Conservation (phyloP, 2,797 vertebrate genomes). For the Acridotheres tristis region DNA sequence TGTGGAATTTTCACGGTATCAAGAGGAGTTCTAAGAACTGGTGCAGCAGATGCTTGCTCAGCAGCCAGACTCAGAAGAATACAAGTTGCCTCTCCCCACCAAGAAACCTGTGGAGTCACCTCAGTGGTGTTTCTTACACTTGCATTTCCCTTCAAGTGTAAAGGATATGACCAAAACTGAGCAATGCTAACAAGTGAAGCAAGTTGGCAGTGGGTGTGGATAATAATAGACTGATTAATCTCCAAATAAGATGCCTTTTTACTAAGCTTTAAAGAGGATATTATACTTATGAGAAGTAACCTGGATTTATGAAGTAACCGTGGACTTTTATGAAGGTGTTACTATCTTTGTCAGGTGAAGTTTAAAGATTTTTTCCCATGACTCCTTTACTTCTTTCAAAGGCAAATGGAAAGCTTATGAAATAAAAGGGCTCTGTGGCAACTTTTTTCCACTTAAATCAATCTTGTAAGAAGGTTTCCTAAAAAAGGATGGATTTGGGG, state of each 20-base stretch:
- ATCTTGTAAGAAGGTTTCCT: background rate
- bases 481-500: background rate
- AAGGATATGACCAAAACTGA: background rate
- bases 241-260: background rate
- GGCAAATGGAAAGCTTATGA: background rate
- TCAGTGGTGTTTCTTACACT: background rate
- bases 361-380: background rate
- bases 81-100: background rate
- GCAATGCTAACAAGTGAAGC: background rate
- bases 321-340: background rate
- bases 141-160: background rate
- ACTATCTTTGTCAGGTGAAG: background rate
- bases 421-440: conserved; percentile 17
- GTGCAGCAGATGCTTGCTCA: background rate
- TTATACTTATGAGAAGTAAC: background rate
- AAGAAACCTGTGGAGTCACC: background rate
- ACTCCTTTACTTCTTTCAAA: background rate
- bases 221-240: background rate
- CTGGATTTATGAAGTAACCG: background rate
- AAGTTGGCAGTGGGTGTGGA: background rate
- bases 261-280: background rate
- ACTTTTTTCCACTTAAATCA: background rate
- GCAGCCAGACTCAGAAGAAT: background rate
- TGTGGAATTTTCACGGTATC: background rate
- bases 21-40: background rate